Base-by-base conservation (phyloP, 2,797 vertebrate species). In the Nyctibius grandis region DNA sequence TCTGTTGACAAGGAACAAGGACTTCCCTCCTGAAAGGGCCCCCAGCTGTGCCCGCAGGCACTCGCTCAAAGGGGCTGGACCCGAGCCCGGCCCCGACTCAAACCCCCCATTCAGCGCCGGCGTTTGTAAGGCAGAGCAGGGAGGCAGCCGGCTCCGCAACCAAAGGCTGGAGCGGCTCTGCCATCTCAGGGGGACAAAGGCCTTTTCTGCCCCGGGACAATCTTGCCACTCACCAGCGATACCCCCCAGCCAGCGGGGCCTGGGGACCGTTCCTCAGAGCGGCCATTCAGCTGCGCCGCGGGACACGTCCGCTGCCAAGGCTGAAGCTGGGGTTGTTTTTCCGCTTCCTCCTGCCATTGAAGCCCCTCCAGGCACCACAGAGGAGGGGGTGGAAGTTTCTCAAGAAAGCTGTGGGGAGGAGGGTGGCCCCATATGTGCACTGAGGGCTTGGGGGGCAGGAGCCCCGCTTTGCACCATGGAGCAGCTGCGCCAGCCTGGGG, bases 181-280 rank as follows among this genome's bases (percentile, higher is more conserved):
- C 90, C 90, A 78, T 76, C 93, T 70, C 93, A 1, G 88, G 34
- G 63, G 74, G 11, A 96, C 95, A 97, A 96, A 95, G 94, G 92
- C 70, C 96, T 96, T 95, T 96, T 96, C 91, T 93, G 86, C 94
- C 93, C 80, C 1, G n/a, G 92, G 77, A 96, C 96, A 95, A 94
- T 91, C 83, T 93, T 93, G 73, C 93, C 91, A 89, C 96, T 97
- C 94, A 96, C 13, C 94, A 95, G 88, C 6, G 5, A n/a, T 82
- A 94, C 56, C 88, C 93, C 81, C n/a, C 85, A 29, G 63, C 31
- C 84, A 28, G 91, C 7, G 1, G 16, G 87, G 94, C 87, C 78
- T 9, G 38, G 67, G 50, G 9, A 34, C 45, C 0, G 31, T 74
- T 91, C 73, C 88, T 95, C 93, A 84, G 93, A 94, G 88, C 64